Base-by-base conservation (phyloP, 2,888 invertebrate species). In the Perizoma affinitatum region DNA sequence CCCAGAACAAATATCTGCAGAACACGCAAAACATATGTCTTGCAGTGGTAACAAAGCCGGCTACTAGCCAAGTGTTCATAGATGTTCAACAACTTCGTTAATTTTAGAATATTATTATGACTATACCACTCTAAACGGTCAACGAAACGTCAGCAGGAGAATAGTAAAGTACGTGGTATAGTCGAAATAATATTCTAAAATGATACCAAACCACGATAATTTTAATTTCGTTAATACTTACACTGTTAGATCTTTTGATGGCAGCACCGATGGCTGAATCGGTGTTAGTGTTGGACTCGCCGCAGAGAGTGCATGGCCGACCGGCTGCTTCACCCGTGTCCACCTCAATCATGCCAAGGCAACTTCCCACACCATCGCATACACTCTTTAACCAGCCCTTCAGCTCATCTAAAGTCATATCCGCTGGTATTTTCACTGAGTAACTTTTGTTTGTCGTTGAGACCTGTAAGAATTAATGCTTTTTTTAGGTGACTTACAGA, bases 351-450 rank as follows among this genome's bases (percentile, higher is more conserved):
- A 94, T 87, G 35, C 93, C 93, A 35, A 87, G 82, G 75, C 94
- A 94, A 69, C 93, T 93, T 5, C 93, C 94, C 4, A 94, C 79
- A 9, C 92, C 91, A 64, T 84, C 83, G 63, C 93, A 90, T 0
- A 94, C 73, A 43, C 82, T 81, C 67, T 93, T 91, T 65, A 94
- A 87, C 81, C 93, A 93, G 63, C 86, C 86, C 58, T 93, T 93
- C 48, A 94, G 79, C 65, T 91, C 90, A 11, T 92, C 90, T 43
- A 70, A 75, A 41, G 86, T 82, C 60, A 91, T 66, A 51, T 92
- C 89, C 52, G 93, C 82, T 10, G 94, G 94, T 61, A 94, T 86
- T 81, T 94, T 94, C 4, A 94, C 93, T 33, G 93, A 85, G 68
- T 93, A 94, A 51, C 85, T 93, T 69, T 91, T 93, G 66, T 70